phyloP scores from a whole-genome alignment of 2,113 vertebrate species.

The Cavia aperea region DNA sequence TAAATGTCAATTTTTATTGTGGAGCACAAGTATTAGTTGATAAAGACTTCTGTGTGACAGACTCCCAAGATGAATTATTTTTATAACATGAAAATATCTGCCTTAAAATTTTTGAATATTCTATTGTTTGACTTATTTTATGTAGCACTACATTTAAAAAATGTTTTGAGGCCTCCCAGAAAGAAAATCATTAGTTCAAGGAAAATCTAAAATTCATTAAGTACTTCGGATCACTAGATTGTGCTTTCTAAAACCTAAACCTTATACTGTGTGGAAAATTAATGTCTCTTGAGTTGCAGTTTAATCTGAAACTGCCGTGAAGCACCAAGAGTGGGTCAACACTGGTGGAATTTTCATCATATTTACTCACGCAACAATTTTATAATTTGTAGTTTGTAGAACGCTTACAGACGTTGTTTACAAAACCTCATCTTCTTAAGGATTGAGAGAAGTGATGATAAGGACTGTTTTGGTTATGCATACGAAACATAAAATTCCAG shows the following conservation, averaged over 20 bases:
- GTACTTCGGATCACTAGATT: background rate
- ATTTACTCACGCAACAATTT: slow-evolving; percentile 13
- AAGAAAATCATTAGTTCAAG: background rate
- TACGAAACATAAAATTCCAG: background rate
- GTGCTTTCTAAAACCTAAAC: background rate
- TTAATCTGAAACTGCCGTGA: background rate
- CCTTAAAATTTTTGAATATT: slow-evolving; percentile 23
- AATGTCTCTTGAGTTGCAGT: background rate
- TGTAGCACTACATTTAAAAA: background rate
- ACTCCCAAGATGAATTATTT: slow-evolving; percentile 9
- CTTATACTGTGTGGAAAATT: background rate
- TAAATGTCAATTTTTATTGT: slow-evolving; percentile 57
- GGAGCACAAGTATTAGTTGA: slow-evolving; percentile 1
- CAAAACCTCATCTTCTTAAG: background rate
- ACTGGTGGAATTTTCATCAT: background rate
- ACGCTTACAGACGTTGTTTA: background rate
- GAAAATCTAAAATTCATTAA: slow-evolving; percentile 33
- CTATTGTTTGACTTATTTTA: slow-evolving; percentile 7
- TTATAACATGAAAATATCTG: background rate
- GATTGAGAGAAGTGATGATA: background rate
- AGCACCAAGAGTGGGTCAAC: background rate
- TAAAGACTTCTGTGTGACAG: slow-evolving; percentile 53
- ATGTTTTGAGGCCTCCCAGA: slow-evolving; percentile 3
- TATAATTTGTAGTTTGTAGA: slow-evolving; percentile 21
- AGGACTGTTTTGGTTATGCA: background rate